Percentiles rank a stretch among this genome's conserved stretches.
Conservation (phyloP, 2,113 vertebrate genomes). For the Psammodynastes pulverulentus region DNA sequence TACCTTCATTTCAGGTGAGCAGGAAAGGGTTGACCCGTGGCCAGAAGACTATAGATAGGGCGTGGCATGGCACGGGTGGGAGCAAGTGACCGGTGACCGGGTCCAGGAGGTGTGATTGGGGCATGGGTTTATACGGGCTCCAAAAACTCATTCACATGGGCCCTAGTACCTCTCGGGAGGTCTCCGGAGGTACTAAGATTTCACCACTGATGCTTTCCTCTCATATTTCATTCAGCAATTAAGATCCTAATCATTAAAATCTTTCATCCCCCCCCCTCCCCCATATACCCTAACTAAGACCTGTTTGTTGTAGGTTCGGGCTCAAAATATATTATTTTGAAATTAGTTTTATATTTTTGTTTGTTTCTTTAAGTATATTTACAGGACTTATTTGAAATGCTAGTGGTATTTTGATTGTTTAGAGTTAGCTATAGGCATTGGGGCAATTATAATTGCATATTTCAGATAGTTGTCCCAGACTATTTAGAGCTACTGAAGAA, state of each 20-base stretch:
- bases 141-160: no score
- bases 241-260: slow-evolving; percentile 15
- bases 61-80: no score
- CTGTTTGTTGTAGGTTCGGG: background rate
- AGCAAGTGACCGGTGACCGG: no score
- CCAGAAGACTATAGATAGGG: no score
- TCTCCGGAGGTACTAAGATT: no score
- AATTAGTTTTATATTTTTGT: background rate
- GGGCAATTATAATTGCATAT: slow-evolving; percentile 22
- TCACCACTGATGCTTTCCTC: no score
- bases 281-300: background rate
- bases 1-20: no score
- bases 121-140: no score
- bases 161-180: no score
- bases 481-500: background rate
- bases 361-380: background rate
- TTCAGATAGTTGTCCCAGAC: slow-evolving; percentile 28
- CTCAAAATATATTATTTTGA: background rate
- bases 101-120: no score
- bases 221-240: slow-evolving; percentile 18
- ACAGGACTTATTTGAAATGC: background rate
- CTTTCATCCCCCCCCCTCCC: background rate
- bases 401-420: background rate
- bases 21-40: no score
- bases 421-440: slow-evolving; percentile 45